Evolutionary conservation across 2,113 vertebrate species (phyloP).

Genomic region (Lanius ludovicianus): DNA sequence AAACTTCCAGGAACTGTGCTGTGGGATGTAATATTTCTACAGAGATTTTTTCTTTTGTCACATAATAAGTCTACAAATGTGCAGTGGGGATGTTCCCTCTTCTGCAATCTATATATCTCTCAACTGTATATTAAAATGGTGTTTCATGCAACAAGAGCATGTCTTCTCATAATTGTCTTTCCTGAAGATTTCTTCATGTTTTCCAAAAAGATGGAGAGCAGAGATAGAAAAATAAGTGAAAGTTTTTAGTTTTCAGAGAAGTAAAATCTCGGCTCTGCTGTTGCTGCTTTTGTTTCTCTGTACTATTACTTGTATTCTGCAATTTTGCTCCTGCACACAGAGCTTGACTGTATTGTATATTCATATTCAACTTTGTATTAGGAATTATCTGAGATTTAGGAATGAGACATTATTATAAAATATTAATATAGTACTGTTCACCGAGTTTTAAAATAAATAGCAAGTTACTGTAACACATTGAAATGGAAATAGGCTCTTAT

Average conservation of each 20-base stretch:
- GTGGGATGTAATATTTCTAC: neutral
- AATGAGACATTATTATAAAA: neutral
- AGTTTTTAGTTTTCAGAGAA: neutral
- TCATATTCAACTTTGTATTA: neutral
- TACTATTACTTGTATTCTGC: neutral
- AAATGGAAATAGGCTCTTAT: neutral
- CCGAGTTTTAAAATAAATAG: neutral
- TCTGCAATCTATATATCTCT: neutral
- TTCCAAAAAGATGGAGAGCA: neutral
- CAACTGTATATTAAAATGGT: neutral
- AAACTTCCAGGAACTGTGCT: constrained; percentile 52
- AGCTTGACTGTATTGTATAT: neutral
- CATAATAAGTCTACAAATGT: constrained; percentile 7
- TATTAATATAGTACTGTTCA: neutral
- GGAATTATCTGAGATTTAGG: neutral
- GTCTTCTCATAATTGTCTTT: neutral
- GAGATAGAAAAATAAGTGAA: neutral
- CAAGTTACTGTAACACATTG: neutral
- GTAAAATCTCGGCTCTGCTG: neutral
- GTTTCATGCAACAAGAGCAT: accelerated
- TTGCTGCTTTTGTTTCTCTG: neutral
- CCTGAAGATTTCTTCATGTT: neutral
- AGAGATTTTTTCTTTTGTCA: constrained; percentile 16
- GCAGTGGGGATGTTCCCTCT: neutral
- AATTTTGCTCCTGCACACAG: neutral